Percentiles rank a stretch among this genome's conserved stretches.
phyloP scores from a whole-genome alignment of 2,888 invertebrate genomes.

The Synergus laeviventris region DNA sequence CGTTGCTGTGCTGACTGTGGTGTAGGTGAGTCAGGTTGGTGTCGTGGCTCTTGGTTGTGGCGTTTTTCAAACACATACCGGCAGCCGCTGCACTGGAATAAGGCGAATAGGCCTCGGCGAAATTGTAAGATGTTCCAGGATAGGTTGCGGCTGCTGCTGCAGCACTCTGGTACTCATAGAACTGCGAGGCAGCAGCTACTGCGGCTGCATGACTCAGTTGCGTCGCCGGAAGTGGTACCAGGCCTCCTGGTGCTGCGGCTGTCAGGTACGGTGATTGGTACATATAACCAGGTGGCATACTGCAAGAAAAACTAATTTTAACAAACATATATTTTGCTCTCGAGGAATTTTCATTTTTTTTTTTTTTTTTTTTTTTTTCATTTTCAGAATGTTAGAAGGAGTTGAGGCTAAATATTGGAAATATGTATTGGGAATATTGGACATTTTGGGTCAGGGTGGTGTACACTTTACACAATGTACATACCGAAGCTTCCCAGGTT shows the following conservation, averaged over 20 bases:
- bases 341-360: not conserved
- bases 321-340: not conserved
- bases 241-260: constrained; percentile 81
- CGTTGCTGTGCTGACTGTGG: constrained; percentile 58
- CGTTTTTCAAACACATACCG: constrained; percentile 77
- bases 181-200: constrained; percentile 88
- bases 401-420: not conserved
- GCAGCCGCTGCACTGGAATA: constrained; percentile 83
- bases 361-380: too few relatives aligned
- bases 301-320: constrained; percentile 72
- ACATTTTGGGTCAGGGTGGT: not conserved
- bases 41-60: constrained; percentile 64
- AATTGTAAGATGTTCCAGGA: constrained; percentile 85
- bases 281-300: constrained; percentile 87
- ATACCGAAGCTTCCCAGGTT: constrained; percentile 33
- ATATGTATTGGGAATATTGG: not conserved
- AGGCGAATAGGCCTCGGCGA: constrained; percentile 83
- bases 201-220: constrained; percentile 86
- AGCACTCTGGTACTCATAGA: constrained; percentile 88
- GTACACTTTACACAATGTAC: not conserved
- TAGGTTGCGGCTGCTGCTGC: constrained; percentile 85
- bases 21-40: constrained; percentile 62
- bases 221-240: constrained; percentile 80
- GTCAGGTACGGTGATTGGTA: constrained; percentile 85
- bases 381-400: not conserved